Base-by-base conservation (phyloP, 2,797 vertebrate species). In the Lithobates pipiens region DNA sequence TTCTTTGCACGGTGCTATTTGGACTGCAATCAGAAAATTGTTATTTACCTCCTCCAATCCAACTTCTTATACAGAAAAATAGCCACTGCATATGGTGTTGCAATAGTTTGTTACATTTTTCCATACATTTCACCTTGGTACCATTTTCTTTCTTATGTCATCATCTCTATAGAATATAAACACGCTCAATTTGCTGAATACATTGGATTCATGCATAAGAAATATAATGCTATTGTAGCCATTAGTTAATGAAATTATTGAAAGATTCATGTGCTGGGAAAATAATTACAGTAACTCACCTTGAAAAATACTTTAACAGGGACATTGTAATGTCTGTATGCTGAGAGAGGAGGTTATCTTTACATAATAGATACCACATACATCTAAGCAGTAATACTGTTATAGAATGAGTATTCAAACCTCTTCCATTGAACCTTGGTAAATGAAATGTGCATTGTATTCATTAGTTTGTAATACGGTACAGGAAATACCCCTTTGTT, bases 201-300 rank as follows among this genome's bases (percentile, higher is more conserved):
- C n/a, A 27, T 73, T 81, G 79, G 79, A 81, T 23, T 36, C n/a
- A 72, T 72, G n/a, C 79, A 54, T 68, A 81, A 34, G 34, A 63
- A 61, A 50, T 27, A 81, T 81, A 81, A 73, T 10, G 71, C 13
- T 9, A 73, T 57, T 80, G 46, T 72, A 44, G 46, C 72, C 70
- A 81, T 81, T 29, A 61, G 69, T 73, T 81, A 73, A 72, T 72
- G 70, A 72, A 57, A 81, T 32, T 2, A 23, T 15, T 77, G 23
- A 13, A 36, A 36, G 32, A 18, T 15, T 78, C 29, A 27, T 18
- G 27, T 46, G 63, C 63, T 29, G 27, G 8, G 5, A 79, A 63
- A 79, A 73, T 81, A 42, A 81, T 42, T 72, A 42, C 57, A 81
- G 68, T 63, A 81, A n/a, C 44, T 71, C 32, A 57, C 21, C 42